A percentile compares a stretch with the other conserved stretches of the same genome.
These are phyloP conservation scores for Sitophilus oryzae DNA, from an alignment of 1,140 invertebrate species.

Conservation along the genomic window DNA sequence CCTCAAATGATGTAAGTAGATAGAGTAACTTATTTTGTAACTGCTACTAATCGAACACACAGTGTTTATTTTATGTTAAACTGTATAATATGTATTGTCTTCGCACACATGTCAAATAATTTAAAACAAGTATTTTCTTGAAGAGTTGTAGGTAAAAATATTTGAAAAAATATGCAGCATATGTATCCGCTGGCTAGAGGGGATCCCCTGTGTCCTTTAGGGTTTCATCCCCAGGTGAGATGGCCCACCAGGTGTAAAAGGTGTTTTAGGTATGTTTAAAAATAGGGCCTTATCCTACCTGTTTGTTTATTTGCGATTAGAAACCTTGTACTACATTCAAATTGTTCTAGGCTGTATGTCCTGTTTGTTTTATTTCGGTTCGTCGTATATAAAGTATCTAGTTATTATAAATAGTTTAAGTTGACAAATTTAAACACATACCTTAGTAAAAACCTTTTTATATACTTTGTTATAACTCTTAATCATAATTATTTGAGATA, in stretches of 20 bases:
- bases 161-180: constrained; percentile 61
- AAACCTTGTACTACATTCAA: constrained; percentile 13
- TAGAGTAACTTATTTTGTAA: background rate
- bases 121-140: background rate
- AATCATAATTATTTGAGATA: constrained; percentile 2
- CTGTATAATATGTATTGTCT: background rate
- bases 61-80: background rate
- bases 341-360: constrained; percentile 1
- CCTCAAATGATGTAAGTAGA: background rate
- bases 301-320: background rate
- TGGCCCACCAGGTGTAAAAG: constrained; percentile 89
- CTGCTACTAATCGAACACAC: background rate
- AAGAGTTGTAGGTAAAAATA: constrained; percentile 1
- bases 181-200: constrained; percentile 74
- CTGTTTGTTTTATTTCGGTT: background rate
- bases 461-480: no score
- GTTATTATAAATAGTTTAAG: no score
- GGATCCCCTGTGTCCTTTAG: constrained; percentile 81
- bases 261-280: constrained; percentile 67
- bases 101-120: background rate
- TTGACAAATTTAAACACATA: background rate
- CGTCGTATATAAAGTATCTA: no score
- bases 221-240: constrained; percentile 89
- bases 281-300: background rate
- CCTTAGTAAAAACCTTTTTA: no score